Base-by-base conservation (phyloP, 2,888 invertebrate species). In the Dicyrtomina minuta region DNA sequence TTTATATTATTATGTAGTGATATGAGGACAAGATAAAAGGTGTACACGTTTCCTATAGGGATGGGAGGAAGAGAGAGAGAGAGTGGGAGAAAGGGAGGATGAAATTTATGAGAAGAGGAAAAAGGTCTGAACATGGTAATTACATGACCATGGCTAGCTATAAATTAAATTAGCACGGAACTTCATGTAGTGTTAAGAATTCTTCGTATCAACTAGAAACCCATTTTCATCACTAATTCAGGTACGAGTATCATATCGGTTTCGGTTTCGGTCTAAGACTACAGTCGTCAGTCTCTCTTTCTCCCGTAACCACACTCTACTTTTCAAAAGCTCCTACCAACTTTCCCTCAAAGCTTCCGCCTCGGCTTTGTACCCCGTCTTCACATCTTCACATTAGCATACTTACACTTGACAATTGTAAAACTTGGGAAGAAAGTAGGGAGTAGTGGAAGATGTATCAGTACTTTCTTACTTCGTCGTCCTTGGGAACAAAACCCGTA, bases 91-190 rank as follows among this genome's bases (percentile, higher is more conserved):
- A 44, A 62, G 26, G 8, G 46, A 53, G 20, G 39, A 33, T 26
- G 33, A 69, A 70, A 71, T 73, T 73, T 73, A 71, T 71, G 68
- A 64, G 64, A n/a, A 62, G 68, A 70, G 66, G 69, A 69, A 69
- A 70, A 33, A 62, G 44, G 51, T 66, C 61, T 59, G 68, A 62
- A 69, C 70, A 73, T 68, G 68, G 70, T 68, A 73, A 70, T 72
- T 70, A 70, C 72, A 72, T 61, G 65, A 67, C 65, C 70, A 61
- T 61, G 70, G 72, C 68, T 66, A 69, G 68, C 66, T 62, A 72
- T 72, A 72, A 72, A 72, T 72, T 72, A 72, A 72, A 72, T 72
- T 70, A 72, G 70, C 62, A 24, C 41, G 24, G 55, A 27, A 55
- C 26, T 56, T 46, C 20, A 27, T 44, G 20, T 43, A 17, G 43